Evolutionary conservation across 2,797 vertebrate genomes (phyloP), one percentile per base, ranked within the genome.

Genomic region (Scomberomorus guttatus): DNA sequence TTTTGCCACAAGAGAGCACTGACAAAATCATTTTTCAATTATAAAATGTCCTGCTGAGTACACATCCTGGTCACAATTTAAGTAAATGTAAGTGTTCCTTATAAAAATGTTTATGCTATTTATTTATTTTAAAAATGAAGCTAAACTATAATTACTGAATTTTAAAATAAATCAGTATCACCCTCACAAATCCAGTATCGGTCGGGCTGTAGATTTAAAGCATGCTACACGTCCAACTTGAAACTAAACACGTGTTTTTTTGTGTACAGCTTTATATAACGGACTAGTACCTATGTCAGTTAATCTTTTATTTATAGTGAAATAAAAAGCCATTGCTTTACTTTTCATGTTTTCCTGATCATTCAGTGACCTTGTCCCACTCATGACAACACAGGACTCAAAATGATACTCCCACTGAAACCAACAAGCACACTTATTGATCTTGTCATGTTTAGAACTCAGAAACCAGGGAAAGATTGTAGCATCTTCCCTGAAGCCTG

Each of bases 381-480:
- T 72, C 34, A 69, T 39, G 66, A 73, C 70, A 75, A 57, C 37
- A 64, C 37, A 56, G 25, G 46, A 52, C 24, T 56, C 11, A 72
- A 77, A 72, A 27, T 42, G 56, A 83, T 86, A 73, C 71, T 68
- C 66, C 69, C 71, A 55, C 29, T 72, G 76, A 60, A 84, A 86
- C 62, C 27, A 44, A 27, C 72, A 75, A 24, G 6, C 72, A 12
- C 20, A 42, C 75, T 61, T 61, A 88, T 79, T 67, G 67, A 81
- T 77, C 29, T 72, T 18, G 56, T 80, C 66, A 67, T 82, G 74
- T 81, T 77, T 65, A 82, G 57, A 84, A 61, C 20, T 64, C 48
- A 48, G 20, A 17, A 48, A 44, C 44, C n/a, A 20, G 18, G 20
- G 56, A 52, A 72, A 70, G 44, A 66, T 75, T 76, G 15, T 64